Base-by-base conservation (phyloP, 2,797 vertebrate species). In the Hylomyscus alleni region DNA sequence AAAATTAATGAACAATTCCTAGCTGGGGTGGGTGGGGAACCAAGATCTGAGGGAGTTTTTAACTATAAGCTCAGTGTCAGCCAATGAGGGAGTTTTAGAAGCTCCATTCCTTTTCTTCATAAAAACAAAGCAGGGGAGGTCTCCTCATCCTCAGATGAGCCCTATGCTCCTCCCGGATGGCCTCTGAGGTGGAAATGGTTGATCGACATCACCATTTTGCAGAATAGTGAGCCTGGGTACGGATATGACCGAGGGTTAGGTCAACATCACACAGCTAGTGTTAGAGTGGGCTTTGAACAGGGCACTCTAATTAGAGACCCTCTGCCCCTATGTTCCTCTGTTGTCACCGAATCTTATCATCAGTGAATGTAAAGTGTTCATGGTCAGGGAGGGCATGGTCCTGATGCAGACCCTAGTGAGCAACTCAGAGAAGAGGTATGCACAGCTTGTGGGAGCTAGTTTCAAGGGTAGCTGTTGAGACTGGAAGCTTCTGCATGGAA, bases 1-100 rank as follows among this genome's bases (percentile, higher is more conserved):
- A 94, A 94, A 77, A 87, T 95, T 85, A 95, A 84, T 90, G 19
- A 65, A 22, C 10, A 5, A n/a, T 96, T 95, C 78, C 19, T 86
- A 76, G 44, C 80, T 7, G 40, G 56, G 80, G 58, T 8, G 81
- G 81, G 76, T 34, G 44, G 5, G 77, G 54, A 13, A 56, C 67
- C 54, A 56, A 67, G 44, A 72, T 86, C 69, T 26, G 40, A 93
- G 83, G 24, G 60, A 73, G 17, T 20, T 20, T 76, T 95, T 96
- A 89, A 62, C 62, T 90, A 89, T 65, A 80, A 77, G 92, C 75
- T 95, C 85, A 31, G 0, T 29, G 20, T 56, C 90, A 80, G 87
- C 75, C 78, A 54, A 19, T 81, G 75, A 78, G 34, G 56, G 90
- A 73, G 90, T 80, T 86, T 93, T 80, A 80, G 58, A 90, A 62